These are phyloP conservation scores for Tortricodes alternella DNA, from an alignment of 2,888 invertebrate species.

Conservation along the genomic window DNA sequence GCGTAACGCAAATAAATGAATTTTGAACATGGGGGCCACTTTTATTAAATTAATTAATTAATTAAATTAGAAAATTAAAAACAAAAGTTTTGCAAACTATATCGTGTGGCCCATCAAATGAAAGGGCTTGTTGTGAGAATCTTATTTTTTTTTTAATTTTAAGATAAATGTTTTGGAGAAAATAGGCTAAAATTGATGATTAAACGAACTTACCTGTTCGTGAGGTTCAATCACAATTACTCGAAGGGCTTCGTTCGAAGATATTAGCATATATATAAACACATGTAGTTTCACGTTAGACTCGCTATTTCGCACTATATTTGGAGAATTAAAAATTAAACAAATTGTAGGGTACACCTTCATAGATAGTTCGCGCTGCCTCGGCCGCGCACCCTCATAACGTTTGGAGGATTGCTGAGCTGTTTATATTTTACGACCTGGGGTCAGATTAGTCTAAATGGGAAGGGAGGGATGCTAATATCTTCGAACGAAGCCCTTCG, in stretches of 20 bases:
- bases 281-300: background rate
- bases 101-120: too few species aligned
- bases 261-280: background rate
- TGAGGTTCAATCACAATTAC: background rate
- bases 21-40: too few species aligned
- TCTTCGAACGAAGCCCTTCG: background rate
- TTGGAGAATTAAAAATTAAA: background rate
- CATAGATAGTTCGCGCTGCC: background rate
- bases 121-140: too few species aligned
- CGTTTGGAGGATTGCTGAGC: background rate
- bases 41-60: too few species aligned
- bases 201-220: background rate
- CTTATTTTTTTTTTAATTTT: too few species aligned
- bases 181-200: background rate
- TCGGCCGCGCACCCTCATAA: background rate
- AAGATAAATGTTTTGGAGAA: too few species aligned
- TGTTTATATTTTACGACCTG: background rate
- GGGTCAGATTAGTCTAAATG: background rate
- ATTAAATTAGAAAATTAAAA: too few species aligned
- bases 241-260: background rate
- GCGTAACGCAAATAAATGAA: too few species aligned
- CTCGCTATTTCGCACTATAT: background rate
- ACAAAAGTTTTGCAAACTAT: too few species aligned
- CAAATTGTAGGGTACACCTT: background rate
- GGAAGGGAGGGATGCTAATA: background rate